Conservation (phyloP, 2,797 vertebrate genomes). For the Lagocephalus sceleratus region DNA sequence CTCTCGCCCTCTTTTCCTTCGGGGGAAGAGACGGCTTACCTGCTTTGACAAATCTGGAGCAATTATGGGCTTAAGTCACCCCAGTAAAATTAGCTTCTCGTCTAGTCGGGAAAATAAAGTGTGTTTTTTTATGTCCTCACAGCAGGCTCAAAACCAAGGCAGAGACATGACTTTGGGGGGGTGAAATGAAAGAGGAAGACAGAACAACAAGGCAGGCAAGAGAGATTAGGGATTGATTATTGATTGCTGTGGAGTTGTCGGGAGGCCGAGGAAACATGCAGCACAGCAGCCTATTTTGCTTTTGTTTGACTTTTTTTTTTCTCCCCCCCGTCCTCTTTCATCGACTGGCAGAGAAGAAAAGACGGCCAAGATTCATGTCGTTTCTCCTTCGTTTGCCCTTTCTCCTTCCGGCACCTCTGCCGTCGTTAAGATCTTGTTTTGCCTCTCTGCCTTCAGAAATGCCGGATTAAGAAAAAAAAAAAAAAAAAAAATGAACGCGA, state of each 20-base stretch:
- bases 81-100: no score
- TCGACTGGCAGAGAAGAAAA: slow-evolving; percentile 32
- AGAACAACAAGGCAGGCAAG: slow-evolving; percentile 25
- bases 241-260: slow-evolving; percentile 51
- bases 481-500: slow-evolving; percentile 14
- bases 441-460: slow-evolving; percentile 14
- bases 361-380: slow-evolving; percentile 37
- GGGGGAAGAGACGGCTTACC: no score
- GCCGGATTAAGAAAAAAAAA: slow-evolving; percentile 26
- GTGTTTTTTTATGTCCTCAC: no score
- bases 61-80: no score
- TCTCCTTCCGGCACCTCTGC: slow-evolving; percentile 12
- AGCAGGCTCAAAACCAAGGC: slow-evolving; percentile 30
- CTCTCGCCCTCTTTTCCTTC: no score
- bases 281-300: slow-evolving; percentile 42
- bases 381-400: slow-evolving; percentile 65
- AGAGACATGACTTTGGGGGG: slow-evolving; percentile 32
- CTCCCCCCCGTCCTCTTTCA: slow-evolving; percentile 10
- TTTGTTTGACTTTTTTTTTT: slow-evolving; percentile 40
- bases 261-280: slow-evolving; percentile 44
- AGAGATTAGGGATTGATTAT: slow-evolving; percentile 72
- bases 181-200: slow-evolving; percentile 21
- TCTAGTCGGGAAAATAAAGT: no score
- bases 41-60: no score
- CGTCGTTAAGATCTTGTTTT: slow-evolving; percentile 29